phyloP scores from a whole-genome alignment of 2,888 invertebrate species.

The Drosophila sordidula region DNA sequence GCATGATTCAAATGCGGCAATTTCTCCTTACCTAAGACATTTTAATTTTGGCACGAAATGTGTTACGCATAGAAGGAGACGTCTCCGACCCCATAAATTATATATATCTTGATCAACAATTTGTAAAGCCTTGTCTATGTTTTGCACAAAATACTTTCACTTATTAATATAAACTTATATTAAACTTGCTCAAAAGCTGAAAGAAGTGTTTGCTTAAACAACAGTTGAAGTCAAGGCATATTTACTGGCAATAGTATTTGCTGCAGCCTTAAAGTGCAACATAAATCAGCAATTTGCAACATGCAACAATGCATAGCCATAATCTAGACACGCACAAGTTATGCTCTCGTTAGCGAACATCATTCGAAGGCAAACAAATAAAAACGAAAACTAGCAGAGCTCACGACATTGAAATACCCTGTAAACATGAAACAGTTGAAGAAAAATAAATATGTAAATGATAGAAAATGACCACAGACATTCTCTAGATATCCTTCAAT shows the following conservation, averaged over 20 bases:
- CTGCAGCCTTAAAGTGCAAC: constrained; percentile 61
- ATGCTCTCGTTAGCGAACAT: constrained; percentile 75
- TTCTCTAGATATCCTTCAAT: too few relatives aligned
- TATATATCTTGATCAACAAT: not conserved
- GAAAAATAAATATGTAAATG: not conserved
- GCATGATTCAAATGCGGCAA: too few relatives aligned
- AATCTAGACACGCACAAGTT: constrained; percentile 64
- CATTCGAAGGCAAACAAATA: constrained; percentile 20
- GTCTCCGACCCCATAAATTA: too few relatives aligned
- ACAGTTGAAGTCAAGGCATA: constrained; percentile 31
- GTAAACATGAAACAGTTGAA: not conserved
- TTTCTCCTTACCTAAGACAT: not conserved
- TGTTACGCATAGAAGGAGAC: too few relatives aligned
- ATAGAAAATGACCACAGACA: too few relatives aligned
- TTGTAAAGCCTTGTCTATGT: not conserved
- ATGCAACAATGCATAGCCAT: constrained; percentile 58
- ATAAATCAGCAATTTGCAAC: constrained; percentile 67
- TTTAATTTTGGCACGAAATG: too few relatives aligned
- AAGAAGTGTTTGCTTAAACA: constrained; percentile 15
- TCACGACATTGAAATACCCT: constrained; percentile 25
- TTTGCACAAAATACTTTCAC: constrained; percentile 36
- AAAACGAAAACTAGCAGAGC: not conserved
- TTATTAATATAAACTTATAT: constrained; percentile 6
- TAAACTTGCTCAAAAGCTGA: not conserved
- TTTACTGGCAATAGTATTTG: constrained; percentile 21